Evolutionary conservation across 2,797 vertebrate genomes (phyloP), one percentile per base, ranked within the genome.

Genomic region (Cyclura pinguis): DNA sequence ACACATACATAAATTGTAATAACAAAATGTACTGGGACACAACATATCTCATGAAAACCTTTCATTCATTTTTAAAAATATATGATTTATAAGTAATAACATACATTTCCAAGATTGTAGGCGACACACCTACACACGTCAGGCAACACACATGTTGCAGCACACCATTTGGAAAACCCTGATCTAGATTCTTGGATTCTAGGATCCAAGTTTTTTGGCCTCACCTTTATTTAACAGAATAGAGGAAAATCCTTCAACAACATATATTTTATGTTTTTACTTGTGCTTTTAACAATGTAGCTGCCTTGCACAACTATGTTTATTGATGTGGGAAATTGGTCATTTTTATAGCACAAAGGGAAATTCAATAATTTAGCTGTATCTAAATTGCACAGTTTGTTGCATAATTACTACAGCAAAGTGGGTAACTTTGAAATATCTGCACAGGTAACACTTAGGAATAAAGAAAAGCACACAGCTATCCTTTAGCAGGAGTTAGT

Each of bases 381-480:
- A 88, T 86, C 59, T 94, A 57, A 89, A 90, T 74, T 76, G 72
- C 12, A 29, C 84, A 74, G 87, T 74, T 86, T 32, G 13, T 85
- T 86, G 90, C 87, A 67, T 84, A 92, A 50, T 32, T 76, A 74
- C 10, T 81, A 80, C 73, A 91, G 84, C 76, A 86, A 38, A 0
- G 2, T 22, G 88, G 91, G 29, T 93, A 50, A n/a, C 90, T 59
- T 77, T 87, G 93, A 94, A 87, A 84, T 84, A 16, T n/a, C 1
- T 88, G 50, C 67, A 59, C 29, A 73, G 5, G 35, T 88, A 78
- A 86, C 80, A 24, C 80, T 50, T 86, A 87, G 27, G 84, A 90
- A 73, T 0, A 1, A 92, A 78, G 42, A 47, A 64, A 87, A 85
- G 84, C 83, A 91, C n/a, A 27, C 57, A 0, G 0, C n/a, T 77